Evolutionary conservation across 2,113 vertebrate species (phyloP).

Genomic region (Formicarius rufipectus): DNA sequence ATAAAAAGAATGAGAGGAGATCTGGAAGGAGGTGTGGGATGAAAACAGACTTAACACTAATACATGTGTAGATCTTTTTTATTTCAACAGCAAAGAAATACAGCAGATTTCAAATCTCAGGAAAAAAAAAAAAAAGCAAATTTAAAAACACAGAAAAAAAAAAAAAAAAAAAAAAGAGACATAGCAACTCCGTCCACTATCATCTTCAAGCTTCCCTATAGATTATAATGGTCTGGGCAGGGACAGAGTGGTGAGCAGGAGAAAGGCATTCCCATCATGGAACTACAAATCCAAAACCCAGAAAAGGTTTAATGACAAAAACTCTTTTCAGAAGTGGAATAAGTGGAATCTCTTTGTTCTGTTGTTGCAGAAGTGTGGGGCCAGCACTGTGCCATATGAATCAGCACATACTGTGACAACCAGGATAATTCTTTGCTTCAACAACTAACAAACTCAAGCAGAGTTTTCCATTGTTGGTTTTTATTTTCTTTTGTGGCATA

Average conservation of each 20-base stretch:
- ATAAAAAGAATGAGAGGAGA: background rate
- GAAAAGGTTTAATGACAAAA: background rate
- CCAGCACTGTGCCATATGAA: background rate
- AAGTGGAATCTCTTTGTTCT: background rate
- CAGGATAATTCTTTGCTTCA: background rate
- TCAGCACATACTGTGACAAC: background rate
- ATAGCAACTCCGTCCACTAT: background rate
- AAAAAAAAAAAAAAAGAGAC: background rate
- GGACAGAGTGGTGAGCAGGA: background rate
- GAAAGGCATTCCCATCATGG: background rate
- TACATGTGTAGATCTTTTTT: background rate
- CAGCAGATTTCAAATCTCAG: background rate
- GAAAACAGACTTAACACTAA: background rate
- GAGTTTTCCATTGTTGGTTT: background rate
- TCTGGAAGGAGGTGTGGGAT: background rate
- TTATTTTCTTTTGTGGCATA: background rate
- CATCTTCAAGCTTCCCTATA: background rate
- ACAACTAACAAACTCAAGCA: background rate
- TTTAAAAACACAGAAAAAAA: too few relatives aligned
- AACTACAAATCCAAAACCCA: background rate
- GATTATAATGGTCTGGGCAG: background rate
- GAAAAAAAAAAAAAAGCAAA: background rate
- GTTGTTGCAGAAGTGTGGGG: fast-evolving
- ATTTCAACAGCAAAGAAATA: background rate
- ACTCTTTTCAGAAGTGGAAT: background rate